Percentiles rank a stretch among this genome's conserved stretches.
phyloP scores from a whole-genome alignment of 2,888 invertebrate genomes.

The Anoplius nigerrimus region DNA sequence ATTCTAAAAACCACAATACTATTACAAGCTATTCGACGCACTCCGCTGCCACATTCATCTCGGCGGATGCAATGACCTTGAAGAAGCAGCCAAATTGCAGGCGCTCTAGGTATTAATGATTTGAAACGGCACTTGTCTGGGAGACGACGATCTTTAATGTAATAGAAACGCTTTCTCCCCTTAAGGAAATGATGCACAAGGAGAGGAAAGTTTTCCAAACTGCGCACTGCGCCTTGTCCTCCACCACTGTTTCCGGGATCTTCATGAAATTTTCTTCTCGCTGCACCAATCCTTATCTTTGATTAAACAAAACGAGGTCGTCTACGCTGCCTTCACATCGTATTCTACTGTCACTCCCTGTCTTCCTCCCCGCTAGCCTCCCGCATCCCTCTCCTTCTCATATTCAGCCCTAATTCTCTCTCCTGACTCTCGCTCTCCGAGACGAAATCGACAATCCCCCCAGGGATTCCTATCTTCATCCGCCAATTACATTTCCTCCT shows the following conservation, averaged over 20 bases:
- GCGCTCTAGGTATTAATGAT: neutral
- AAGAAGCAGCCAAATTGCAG: no score
- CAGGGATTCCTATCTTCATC: conserved; percentile 36
- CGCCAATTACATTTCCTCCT: conserved; percentile 36
- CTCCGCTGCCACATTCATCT: no score
- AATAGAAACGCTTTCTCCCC: conserved; percentile 12
- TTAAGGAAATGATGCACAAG: conserved; percentile 42
- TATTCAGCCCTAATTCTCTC: no score
- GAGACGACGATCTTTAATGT: conserved; percentile 40
- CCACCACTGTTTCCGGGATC: no score
- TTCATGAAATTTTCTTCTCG: neutral
- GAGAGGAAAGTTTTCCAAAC: conserved; percentile 18
- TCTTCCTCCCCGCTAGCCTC: neutral
- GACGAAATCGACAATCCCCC: conserved; percentile 43
- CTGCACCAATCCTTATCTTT: conserved; percentile 40
- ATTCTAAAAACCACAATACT: no score
- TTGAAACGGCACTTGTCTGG: neutral
- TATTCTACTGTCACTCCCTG: neutral
- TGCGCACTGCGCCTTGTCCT: no score
- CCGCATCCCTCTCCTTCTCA: neutral
- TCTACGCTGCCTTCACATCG: neutral
- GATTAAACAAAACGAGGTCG: conserved; percentile 41
- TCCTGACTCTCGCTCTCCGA: conserved; percentile 20
- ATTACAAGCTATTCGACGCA: no score
- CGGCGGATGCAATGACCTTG: no score